Evolutionary conservation across 1,140 invertebrate species (phyloP).

Genomic region (Drosophila pandora): DNA sequence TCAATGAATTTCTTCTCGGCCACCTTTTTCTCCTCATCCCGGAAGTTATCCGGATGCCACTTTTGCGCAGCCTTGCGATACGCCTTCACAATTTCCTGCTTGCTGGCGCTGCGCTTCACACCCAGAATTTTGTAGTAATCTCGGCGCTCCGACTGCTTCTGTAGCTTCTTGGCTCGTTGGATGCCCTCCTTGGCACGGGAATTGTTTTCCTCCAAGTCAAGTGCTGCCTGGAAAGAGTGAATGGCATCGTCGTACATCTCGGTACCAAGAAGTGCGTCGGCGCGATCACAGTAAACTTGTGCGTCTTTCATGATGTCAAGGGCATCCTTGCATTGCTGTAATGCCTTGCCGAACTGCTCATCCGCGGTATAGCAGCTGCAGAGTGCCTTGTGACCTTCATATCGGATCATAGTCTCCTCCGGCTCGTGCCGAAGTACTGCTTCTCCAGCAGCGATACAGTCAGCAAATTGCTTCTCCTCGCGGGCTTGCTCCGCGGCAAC

Average conservation of each 20-base stretch:
- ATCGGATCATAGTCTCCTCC: conserved; percentile 89
- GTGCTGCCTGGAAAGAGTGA: conserved; percentile 92
- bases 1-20: conserved; percentile 99
- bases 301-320: conserved; percentile 91
- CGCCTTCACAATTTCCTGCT: conserved; percentile 97
- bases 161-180: conserved; percentile 94
- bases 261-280: conserved; percentile 94
- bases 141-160: conserved; percentile 96
- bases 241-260: conserved; percentile 98
- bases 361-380: conserved; percentile 90
- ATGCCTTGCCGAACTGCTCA: conserved; percentile 87
- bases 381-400: conserved; percentile 89
- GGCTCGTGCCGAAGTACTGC: conserved; percentile 89
- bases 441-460: conserved; percentile 90
- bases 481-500: conserved; percentile 89
- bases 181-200: conserved; percentile 95
- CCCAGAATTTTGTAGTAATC: conserved; percentile 99
- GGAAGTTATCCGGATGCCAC: conserved; percentile 99
- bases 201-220: conserved; percentile 92
- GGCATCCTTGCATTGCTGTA: conserved; percentile 92
- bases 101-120: conserved; percentile 90
- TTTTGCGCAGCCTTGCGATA: conserved; percentile 98
- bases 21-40: conserved; percentile 95
- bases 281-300: conserved; percentile 94
- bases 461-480: conserved; percentile 88